Base-by-base conservation (phyloP, 53 echinoderm and acorn worm species). In the Luidia sarsii region DNA sequence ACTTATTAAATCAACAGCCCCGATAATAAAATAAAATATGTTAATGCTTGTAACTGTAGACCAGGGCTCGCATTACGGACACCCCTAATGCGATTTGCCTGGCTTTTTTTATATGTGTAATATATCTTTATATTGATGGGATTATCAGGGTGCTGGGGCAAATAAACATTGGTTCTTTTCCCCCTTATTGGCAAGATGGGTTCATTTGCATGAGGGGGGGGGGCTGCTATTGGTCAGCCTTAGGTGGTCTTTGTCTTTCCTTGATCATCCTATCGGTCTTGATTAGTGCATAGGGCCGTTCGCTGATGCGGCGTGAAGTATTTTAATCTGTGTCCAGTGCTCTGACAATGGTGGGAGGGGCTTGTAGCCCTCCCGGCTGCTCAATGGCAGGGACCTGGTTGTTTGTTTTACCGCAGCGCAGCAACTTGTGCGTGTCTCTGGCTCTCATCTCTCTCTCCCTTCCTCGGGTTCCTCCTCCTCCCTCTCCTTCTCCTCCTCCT, bases 1-100 rank as follows among this genome's bases (percentile, higher is more conserved):
- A 54, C 54, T 66, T 72, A 72, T 72, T 72, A 72, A 72, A 72
- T 72, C 72, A 72, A 72, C 72, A 72, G 33, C 72, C 63, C 55
- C 33, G 55, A 51, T 72, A 55, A 72, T 72, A 37, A 72, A 72
- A 72, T 72, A 54, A 72, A 72, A 72, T 72, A 72, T 72, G 72
- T 72, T 72, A 50, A 72, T 72, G 38, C 54, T 56, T 41, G 72
- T 72, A 72, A 72, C 72, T 34, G 35, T 23, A 72, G 72, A 38
- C 54, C 55, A 37, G 50, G 22, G 34, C 72, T 72, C 72, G 13
- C n/a, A 54, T 72, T 72, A 55, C 72, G 19, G 1, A 72, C 54
- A 66, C 37, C 55, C 55, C 25, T 72, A 72, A 72, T 55, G 37
- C 33, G 56, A 72, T 72, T 72, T 72, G 54, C 7, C 33, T 72